Evolutionary conservation across 1,140 invertebrate species (phyloP).

Genomic region (Drosophila cardini): DNA sequence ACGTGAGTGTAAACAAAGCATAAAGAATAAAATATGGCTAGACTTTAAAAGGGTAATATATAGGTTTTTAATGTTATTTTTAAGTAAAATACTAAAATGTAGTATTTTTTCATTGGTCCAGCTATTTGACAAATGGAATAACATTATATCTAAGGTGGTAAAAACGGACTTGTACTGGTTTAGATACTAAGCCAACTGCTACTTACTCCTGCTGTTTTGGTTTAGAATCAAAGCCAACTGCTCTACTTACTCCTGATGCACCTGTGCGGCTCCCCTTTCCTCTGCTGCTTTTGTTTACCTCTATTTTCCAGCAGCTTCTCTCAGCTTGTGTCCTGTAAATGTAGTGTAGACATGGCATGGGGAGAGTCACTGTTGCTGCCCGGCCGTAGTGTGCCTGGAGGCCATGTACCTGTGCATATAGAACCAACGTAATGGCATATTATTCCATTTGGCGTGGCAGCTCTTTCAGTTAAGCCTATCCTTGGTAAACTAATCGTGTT

Average conservation of each 20-base stretch:
- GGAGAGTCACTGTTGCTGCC: too few relatives aligned
- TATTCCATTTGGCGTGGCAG: conserved; percentile 13
- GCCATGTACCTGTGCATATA: conserved; percentile 31
- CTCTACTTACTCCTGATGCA: background rate
- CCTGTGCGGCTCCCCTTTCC: background rate
- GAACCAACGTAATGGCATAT: conserved; percentile 23
- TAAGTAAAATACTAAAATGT: too few relatives aligned
- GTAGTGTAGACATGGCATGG: too few relatives aligned
- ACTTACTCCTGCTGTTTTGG: background rate
- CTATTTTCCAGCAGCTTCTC: too few relatives aligned
- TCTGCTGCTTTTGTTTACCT: too few relatives aligned
- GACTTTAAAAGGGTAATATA: background rate
- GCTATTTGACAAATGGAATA: conserved; percentile 53
- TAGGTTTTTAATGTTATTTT: too few relatives aligned
- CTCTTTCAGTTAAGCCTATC: conserved; percentile 31
- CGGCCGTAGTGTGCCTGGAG: background rate
- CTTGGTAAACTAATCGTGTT: conserved; percentile 57
- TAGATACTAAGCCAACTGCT: background rate
- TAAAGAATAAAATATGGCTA: background rate
- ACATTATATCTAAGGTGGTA: conserved; percentile 1
- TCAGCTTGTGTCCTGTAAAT: too few relatives aligned
- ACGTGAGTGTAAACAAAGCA: background rate
- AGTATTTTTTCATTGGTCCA: background rate
- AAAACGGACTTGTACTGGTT: conserved; percentile 24
- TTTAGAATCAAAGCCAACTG: background rate